Base-by-base conservation (phyloP, 2,797 vertebrate species). In the Trichosurus vulpecula region DNA sequence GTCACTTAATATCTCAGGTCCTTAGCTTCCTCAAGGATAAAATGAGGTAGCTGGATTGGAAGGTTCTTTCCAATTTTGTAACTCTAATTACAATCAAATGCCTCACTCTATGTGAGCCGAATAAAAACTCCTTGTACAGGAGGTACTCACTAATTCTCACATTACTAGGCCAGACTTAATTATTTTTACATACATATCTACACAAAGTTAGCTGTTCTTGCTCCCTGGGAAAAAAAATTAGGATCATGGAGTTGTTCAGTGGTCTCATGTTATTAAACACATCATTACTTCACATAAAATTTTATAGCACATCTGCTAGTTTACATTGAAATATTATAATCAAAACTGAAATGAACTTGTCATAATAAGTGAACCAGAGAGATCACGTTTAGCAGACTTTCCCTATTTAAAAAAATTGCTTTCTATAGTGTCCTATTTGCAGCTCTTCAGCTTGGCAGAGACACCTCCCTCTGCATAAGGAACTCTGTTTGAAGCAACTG, bases 311-410 rank as follows among this genome's bases (percentile, higher is more conserved):
- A 41, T 52, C 92, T 90, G 53, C 35, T 90, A 94, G 55, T 14
- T 94, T 91, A 89, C 91, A 54, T 87, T 51, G 61, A 66, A 57
- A 61, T 53, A 41, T 55, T 47, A 97, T 53, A 22, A 52, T 94
- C 74, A 93, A 94, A 97, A 89, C 25, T 52, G 93, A 35, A 53
- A 35, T 54, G 29, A 94, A 74, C 3, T 29, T 95, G 47, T 95
- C 54, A 61, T 96, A 93, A 94, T 94, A 51, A 92, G 89, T 74
- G 27, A 52, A 52, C 90, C 92, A 96, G 90, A 53, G 47, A 91
- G 8, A 90, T 41, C 31, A 47, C 10, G 2, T 51, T 87, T 87
- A 87, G 74, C 74, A 87, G 74, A 87, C 41, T 87, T 91, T 19
- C 6, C 1, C 30, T 51, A 95, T 56, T 56, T 94, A 25, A 54